Evolutionary conservation across 30 jellyfish, hydroid and myxozoan species (phyloP), one percentile per base, ranked within the genome.

Genomic region (Hydractinia symbiolongicarpus): DNA sequence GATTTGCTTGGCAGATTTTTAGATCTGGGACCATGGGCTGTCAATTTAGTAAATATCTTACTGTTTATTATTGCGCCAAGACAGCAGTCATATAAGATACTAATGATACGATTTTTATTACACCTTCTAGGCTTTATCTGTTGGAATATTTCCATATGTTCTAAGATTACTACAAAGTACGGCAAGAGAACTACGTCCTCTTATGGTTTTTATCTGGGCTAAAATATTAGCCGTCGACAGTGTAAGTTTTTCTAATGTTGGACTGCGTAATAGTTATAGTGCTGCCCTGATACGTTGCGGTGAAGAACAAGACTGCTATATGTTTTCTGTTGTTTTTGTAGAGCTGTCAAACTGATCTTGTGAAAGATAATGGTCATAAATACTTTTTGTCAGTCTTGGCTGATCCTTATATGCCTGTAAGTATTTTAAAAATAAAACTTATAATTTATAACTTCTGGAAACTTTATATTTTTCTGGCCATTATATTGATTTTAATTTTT

Each of bases 1-100:
- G 96, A 93, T 50, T 86, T 93, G 54, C 79, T 93, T 21, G 96
- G 99, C 15, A 73, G 96, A 61, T 93, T 87, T 58, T 55, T 93
- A 19, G 99, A 93, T 81, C 99, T 93, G 55, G 99, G 99, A 14
- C 96, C 96, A 20, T 93, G 99, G 99, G 99, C 99, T 6, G 96
- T 93, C 58, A 84, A 91, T 73, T 64, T 86, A 87, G 97, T 90
- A 82, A 71, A 95, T 40, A 64, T 10, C 44, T 30, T 30, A 30
- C 1, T 30, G 44, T 30, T 30, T 30, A 30, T 30, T 30, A 30
- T 30, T 30, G 44, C 2, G 44, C 44, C 44, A 30, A 30, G 44
- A 30, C 44, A 30, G 44, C 44, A 30, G 44, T 30, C 44, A 30
- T 30, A 58, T 17, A 58, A 11, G 15, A 13, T 17, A 58, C 17